These are phyloP conservation scores for Chloromyia formosa DNA, from an alignment of 2,888 invertebrate genomes.

Conservation along the genomic window DNA sequence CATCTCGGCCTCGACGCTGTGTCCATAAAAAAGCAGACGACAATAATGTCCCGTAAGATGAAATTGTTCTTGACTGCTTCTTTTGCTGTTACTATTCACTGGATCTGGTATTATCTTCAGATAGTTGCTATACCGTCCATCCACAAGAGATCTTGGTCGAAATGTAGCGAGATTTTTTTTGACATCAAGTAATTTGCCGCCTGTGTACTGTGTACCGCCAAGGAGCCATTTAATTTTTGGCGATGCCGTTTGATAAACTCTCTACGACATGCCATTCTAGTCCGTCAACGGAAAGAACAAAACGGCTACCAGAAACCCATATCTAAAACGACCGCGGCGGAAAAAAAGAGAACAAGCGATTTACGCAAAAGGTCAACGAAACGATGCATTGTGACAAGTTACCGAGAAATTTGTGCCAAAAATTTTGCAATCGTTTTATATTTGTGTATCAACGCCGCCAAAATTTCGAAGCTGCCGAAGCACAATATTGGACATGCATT, in stretches of 20 bases:
- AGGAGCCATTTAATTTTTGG: conserved; percentile 39
- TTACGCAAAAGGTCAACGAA: conserved; percentile 24
- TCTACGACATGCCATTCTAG: background rate
- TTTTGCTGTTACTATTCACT: conserved; percentile 2
- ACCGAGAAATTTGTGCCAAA: conserved; percentile 32
- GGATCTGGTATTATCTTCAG: background rate
- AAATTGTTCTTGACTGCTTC: conserved; percentile 22
- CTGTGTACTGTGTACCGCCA: conserved; percentile 1
- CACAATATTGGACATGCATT: background rate
- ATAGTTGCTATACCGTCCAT: background rate
- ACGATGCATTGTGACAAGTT: background rate
- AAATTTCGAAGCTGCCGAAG: background rate
- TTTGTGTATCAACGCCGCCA: background rate
- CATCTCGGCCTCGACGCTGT: background rate
- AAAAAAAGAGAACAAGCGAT: background rate
- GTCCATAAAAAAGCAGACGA: conserved; percentile 37
- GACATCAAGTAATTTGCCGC: conserved; percentile 27
- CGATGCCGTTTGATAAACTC: conserved; percentile 42
- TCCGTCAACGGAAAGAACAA: background rate
- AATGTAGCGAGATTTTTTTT: conserved; percentile 26
- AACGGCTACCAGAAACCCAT: background rate
- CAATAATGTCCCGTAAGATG: conserved; percentile 40
- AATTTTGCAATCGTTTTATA: conserved; percentile 1
- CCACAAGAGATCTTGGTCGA: background rate
- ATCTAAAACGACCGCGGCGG: background rate